Evolutionary conservation across 1,140 invertebrate genomes (phyloP), one percentile per base, ranked within the genome.

Genomic region (Calliphora vicina): DNA sequence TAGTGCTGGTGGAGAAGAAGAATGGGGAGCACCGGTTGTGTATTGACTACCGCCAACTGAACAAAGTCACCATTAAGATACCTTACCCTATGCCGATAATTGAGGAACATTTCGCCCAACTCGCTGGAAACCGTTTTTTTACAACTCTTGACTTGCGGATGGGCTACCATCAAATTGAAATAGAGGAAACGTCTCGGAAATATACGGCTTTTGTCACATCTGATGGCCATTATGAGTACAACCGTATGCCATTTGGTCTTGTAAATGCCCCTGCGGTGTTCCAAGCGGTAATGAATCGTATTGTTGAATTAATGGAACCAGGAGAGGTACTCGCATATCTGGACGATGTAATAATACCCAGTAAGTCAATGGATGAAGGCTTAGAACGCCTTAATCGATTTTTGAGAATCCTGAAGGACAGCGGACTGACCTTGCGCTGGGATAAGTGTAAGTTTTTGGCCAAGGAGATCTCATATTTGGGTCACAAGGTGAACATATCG

Each of bases 1-100:
- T 83, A 23, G 82, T 78, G 3, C 20, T 83, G 13, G 82, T 81
- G 12, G 26, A 27, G 23, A 83, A 83, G 29, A 80, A 80, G 42
- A 84, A 84, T 67, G 84, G 82, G 0, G 78, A 85, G 67, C n/a
- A 80, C 6, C 10, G 84, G 25, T 80, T 86, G 25, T 84, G 81
- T 42, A 76, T 85, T 9, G 86, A 84, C 72, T 91, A 50, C 43
- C 8, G 78, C 10, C n/a, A n/a, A 9, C 27, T 50, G 57, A 92
- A 92, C 85, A 86, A 88, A 61, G 85, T 86, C n/a, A 91, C 89
- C 6, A 84, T 90, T 67, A 87, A 86, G 29, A 92, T 93, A 85
- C 85, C 84, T 50, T 93, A 91, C 85, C 93, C 93, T 17, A 84
- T 93, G 35, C 91, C 91, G 6, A 86, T 88, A 17, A 88, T 93